Percentiles rank a stretch among this genome's conserved stretches.
phyloP scores from a whole-genome alignment of 2,797 vertebrate genomes.

The Carduelis carduelis region DNA sequence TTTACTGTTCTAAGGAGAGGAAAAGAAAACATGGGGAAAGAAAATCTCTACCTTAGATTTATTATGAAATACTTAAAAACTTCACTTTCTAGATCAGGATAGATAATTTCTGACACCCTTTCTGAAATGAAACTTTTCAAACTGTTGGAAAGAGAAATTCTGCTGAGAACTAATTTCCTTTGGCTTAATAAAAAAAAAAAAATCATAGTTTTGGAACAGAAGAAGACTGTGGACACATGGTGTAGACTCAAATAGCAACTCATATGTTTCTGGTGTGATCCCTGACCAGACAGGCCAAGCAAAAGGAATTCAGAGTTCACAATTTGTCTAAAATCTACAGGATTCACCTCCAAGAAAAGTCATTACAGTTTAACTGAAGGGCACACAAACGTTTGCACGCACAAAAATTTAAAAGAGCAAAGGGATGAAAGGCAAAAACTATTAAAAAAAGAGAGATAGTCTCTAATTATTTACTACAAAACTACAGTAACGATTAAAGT shows the following conservation, averaged over 20 bases:
- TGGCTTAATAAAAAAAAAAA: neutral
- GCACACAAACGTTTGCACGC: neutral
- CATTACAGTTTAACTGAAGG: neutral
- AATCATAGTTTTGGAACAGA: neutral
- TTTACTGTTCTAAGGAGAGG: neutral
- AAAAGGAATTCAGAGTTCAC: neutral
- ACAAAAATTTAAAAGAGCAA: neutral
- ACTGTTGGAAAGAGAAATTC: neutral
- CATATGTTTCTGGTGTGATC: rapidly evolving
- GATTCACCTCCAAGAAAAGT: neutral
- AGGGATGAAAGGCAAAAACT: neutral
- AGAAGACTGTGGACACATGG: neutral
- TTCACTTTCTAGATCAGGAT: neutral
- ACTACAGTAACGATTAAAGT: neutral
- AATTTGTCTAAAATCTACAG: neutral
- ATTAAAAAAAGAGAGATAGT: neutral
- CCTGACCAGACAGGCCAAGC: neutral
- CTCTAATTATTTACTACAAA: neutral
- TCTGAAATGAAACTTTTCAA: neutral
- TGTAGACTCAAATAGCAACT: neutral
- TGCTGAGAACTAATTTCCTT: neutral
- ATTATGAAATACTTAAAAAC: neutral
- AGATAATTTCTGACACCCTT: neutral
- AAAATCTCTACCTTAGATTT: neutral
- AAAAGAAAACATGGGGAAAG: neutral